These are phyloP conservation scores for Cephus nigrinus DNA, from an alignment of 2,888 invertebrate genomes.

Conservation along the genomic window DNA sequence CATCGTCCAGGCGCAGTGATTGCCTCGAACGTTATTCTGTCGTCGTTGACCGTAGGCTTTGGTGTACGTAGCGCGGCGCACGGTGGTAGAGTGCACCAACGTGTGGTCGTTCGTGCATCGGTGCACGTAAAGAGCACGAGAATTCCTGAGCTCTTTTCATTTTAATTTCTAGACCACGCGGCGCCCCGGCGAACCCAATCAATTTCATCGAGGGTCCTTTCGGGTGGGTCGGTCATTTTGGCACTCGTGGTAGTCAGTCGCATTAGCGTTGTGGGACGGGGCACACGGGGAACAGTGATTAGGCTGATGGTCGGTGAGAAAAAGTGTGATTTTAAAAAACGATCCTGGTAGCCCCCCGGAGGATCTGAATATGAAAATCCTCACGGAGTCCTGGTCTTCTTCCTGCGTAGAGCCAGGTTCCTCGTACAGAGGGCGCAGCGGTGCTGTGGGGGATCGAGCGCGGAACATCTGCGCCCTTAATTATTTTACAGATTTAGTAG, in stretches of 20 bases:
- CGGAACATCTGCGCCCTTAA: constrained; percentile 64
- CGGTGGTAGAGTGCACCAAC: constrained; percentile 26
- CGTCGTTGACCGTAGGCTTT: neutral
- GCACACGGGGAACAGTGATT: neutral
- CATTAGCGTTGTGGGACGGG: neutral
- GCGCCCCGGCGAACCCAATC: neutral
- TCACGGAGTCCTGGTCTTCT: neutral
- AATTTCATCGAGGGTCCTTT: neutral
- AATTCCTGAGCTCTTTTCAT: neutral
- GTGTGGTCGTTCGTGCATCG: constrained; percentile 37
- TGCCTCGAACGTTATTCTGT: constrained; percentile 12
- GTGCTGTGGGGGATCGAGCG: constrained; percentile 9
- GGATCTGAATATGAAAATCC: neutral
- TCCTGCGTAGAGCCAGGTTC: neutral
- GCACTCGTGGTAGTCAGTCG: neutral
- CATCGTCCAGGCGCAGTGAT: constrained; percentile 15
- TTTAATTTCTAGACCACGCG: neutral
- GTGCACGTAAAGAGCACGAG: neutral
- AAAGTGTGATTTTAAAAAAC: neutral
- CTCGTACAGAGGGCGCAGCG: constrained; percentile 4
- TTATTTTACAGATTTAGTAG: constrained; percentile 67
- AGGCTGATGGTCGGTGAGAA: neutral
- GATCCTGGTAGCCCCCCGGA: neutral
- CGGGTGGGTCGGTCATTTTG: neutral
- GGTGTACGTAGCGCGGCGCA: neutral